phyloP scores from a whole-genome alignment of 2,888 invertebrate genomes.

The Crossocerus cetratus region DNA sequence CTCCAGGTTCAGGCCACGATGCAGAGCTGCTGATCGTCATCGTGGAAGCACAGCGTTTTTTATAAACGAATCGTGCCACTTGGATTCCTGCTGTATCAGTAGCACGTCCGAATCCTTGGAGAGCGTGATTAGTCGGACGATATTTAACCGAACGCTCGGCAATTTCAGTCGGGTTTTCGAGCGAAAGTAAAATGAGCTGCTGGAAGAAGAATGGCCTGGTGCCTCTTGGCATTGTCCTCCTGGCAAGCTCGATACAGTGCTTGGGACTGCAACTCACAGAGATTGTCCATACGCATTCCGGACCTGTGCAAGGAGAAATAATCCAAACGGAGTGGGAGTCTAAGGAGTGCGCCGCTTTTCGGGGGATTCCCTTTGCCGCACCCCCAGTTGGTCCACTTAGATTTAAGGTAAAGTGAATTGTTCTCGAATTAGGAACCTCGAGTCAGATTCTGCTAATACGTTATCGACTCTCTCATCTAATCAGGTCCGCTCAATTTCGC shows the following conservation, averaged over 20 bases:
- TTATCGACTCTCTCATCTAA: too few species aligned
- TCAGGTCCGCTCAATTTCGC: too few species aligned
- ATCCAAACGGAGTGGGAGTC: constrained; percentile 41
- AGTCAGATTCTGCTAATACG: too few species aligned
- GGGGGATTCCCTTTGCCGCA: constrained; percentile 62
- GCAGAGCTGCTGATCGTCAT: too few species aligned
- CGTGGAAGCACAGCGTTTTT: too few species aligned
- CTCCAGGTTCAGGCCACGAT: too few species aligned
- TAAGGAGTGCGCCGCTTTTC: constrained; percentile 54
- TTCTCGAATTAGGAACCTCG: too few species aligned
- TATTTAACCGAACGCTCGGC: constrained; percentile 1
- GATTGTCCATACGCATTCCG: constrained; percentile 54
- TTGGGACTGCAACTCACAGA: constrained; percentile 7
- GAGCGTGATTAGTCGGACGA: background rate
- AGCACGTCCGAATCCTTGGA: too few species aligned
- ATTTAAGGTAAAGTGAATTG: constrained; percentile 55
- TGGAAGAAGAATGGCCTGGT: background rate
- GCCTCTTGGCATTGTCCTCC: background rate
- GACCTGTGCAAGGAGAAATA: constrained; percentile 59
- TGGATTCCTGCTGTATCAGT: too few species aligned
- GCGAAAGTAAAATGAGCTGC: background rate
- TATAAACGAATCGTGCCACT: too few species aligned
- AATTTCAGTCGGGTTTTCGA: background rate
- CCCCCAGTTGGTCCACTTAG: constrained; percentile 56
- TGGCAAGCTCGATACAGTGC: background rate